Base-by-base conservation (phyloP, 1,140 invertebrate genomes). In the Neuroterus valhalla region DNA sequence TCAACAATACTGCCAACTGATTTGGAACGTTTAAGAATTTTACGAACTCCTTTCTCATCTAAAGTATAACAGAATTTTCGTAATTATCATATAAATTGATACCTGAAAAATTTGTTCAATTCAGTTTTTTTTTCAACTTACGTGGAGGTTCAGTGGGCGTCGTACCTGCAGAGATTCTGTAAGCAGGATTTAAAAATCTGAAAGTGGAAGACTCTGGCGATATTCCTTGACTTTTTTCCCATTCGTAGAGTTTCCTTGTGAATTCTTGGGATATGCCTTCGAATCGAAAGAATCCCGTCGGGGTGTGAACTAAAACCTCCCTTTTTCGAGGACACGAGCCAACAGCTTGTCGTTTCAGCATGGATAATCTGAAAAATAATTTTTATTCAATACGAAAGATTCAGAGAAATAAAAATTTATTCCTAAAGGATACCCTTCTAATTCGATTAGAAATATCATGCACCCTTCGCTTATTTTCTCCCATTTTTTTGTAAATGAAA, bases 221-320 rank as follows among this genome's bases (percentile, higher is more conserved):
- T 67, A 96, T 96, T 3, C 95, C 95, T 66, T 93, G 90, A 38
- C 95, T 94, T 76, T 96, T 96, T 85, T 98, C 96, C 96, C 96
- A 97, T 85, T 97, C 96, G 85, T 96, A 96, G 0, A 97, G 90
- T 84, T 97, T 97, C 45, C 95, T 93, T 0, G 95, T 96, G 85
- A 97, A 97, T 78, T 96, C 96, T 68, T 95, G 92, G 0, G 95
- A 96, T 75, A 96, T 96, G 0, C 96, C 96, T 90, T 96, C 94
- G 81, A 96, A 96, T 80, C 94, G 92, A 83, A 96, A 95, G 50
- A 95, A 94, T 10, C 96, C 95, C 0, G 93, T 94, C 0, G 95
- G 94, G 11, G 96, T 96, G 82, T 95, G 93, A 1, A 96, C 94
- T 52, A 96, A 88, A 19, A 97, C 93, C 85, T 96, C 95, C 80